Conservation (phyloP, 2,888 invertebrate species). For the Dermolepida albohirtum region DNA sequence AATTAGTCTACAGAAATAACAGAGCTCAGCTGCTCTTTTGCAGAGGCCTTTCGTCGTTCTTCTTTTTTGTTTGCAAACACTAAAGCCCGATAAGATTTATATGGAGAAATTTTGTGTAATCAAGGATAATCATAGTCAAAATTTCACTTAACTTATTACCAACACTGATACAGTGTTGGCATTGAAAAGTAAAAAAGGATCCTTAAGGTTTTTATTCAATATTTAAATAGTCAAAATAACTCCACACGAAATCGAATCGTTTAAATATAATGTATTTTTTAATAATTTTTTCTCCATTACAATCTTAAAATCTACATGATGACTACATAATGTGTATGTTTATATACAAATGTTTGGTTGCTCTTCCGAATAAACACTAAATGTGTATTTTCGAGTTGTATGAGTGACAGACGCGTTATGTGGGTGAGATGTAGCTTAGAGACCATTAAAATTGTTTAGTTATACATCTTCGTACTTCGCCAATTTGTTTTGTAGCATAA, state of each 20-base stretch:
- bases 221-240: conserved; percentile 37
- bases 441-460: conserved; percentile 56
- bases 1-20: conserved; percentile 64
- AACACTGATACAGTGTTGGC: conserved; percentile 44
- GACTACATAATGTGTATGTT: conserved; percentile 64
- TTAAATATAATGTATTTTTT: conserved; percentile 47
- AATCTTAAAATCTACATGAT: conserved; percentile 64
- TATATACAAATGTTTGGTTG: conserved; percentile 66
- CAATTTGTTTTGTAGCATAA: conserved; percentile 88
- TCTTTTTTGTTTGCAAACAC: conserved; percentile 48
- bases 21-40: conserved; percentile 58
- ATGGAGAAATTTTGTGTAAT: conserved; percentile 33
- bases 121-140: conserved; percentile 12
- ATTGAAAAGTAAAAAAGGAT: conserved; percentile 7
- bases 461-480: conserved; percentile 89
- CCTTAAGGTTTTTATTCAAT: conserved; percentile 10
- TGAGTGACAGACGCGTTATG: conserved; percentile 52
- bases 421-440: conserved; percentile 53
- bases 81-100: conserved; percentile 46
- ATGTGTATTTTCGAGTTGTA: conserved; percentile 44
- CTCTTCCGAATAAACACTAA: conserved; percentile 60
- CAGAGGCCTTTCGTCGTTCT: conserved; percentile 48
- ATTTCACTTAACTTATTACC: conserved; percentile 2
- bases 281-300: conserved; percentile 55
- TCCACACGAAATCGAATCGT: conserved; percentile 36